Evolutionary conservation across 2,888 invertebrate genomes (phyloP), one percentile per base, ranked within the genome.

Genomic region (Tetragnatha montana): DNA sequence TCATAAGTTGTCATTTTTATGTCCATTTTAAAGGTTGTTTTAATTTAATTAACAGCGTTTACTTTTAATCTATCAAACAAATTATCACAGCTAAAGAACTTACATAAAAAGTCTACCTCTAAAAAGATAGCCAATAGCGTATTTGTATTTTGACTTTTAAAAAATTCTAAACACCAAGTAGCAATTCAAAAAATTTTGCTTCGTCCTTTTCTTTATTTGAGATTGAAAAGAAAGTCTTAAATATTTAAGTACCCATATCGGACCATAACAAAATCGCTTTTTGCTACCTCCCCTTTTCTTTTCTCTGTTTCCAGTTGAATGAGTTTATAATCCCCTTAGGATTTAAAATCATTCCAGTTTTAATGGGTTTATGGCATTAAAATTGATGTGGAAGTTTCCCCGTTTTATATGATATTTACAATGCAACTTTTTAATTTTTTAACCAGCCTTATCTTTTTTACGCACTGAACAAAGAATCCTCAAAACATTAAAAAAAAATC

Each of bases 301-400:
- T 50, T 49, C n/a, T 50, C 21, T 50, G 50, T 49, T 50, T 76
- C n/a, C n/a, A 75, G 17, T 76, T 21, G 8, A 50, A 76, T 76
- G 73, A 51, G 50, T 35, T 35, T 74, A 22, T 68, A 73, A 82
- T 73, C 71, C 49, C 17, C 17, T 50, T 50, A 50, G 82, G 74
- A 82, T 82, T 82, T 81, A 22, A 74, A 82, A 74, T 74, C 73
- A 73, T 51, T 74, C 82, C 51, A 19, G n/a, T 47, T 82, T 82
- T 82, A 82, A 82, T 82, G 82, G 73, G 74, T 82, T 82, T 71
- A 74, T 22, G 74, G 82, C 51, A 82, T 82, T 82, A 82, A 82
- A 82, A 73, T 82, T 82, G 82, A 82, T 74, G 74, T 51, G 71
- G 22, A 50, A 4, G 50, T 51, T 74, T 74, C 60, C n/a, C n/a